These are phyloP conservation scores for Chrysogorgia sp. DNA, from an alignment of 92 coral and sea anemone genomes.

Conservation along the genomic window DNA sequence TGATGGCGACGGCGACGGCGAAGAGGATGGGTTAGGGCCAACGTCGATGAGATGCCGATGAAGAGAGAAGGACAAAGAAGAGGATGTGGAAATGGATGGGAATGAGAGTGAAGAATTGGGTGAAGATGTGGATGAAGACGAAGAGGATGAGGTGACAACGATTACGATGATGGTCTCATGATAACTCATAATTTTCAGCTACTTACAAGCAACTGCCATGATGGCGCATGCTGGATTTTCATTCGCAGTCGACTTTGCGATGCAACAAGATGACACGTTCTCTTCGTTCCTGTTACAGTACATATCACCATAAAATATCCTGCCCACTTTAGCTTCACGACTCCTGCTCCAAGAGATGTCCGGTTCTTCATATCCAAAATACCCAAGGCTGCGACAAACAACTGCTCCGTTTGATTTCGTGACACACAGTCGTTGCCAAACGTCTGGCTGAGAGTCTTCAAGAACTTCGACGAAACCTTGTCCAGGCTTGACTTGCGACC, in stretches of 20 bases:
- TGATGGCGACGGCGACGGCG: no score
- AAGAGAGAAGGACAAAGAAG: no score
- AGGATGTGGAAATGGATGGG: no score
- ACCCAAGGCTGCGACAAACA: conserved; percentile 29
- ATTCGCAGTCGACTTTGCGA: background rate
- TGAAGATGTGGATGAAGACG: no score
- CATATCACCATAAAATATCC: conserved; percentile 10
- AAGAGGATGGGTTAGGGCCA: no score
- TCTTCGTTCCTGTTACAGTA: conserved; percentile 18
- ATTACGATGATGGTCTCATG: no score
- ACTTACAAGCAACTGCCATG: no score
- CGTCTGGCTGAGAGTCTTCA: conserved; percentile 1
- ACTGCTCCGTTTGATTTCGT: background rate
- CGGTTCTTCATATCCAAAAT: background rate
- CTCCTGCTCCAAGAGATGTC: background rate
- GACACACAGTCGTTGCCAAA: conserved; percentile 30
- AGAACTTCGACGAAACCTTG: conserved; percentile 11
- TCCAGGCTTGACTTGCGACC: background rate
- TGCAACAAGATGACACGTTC: conserved; percentile 26
- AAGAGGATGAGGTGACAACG: no score
- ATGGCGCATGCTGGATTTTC: background rate
- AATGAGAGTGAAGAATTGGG: no score
- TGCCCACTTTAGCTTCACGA: background rate
- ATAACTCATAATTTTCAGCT: no score
- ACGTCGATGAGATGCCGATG: no score